Evolutionary conservation across 1,140 invertebrate genomes (phyloP), one percentile per base, ranked within the genome.

Genomic region (Tetragonula clypearis): DNA sequence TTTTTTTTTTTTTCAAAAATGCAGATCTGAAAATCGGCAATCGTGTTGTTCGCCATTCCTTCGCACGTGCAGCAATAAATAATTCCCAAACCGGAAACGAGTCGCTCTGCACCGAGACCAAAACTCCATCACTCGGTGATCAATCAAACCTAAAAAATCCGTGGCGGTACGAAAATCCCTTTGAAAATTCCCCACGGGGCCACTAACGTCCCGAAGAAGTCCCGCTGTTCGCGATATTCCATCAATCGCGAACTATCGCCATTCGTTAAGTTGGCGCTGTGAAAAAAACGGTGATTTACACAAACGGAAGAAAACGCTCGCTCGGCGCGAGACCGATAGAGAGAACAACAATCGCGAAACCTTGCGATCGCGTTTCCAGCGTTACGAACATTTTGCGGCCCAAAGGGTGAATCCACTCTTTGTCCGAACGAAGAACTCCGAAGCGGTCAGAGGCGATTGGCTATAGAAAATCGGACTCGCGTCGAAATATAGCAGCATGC

Each of bases 371-470:
- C 9, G 17, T 53, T 14, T 41, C 58, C 58, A 17, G 8, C 49
- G 41, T 60, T 30, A 35, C 30, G 12, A 62, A 62, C 23, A 6
- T 71, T 58, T 53, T 58, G 56, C 41, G 60, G 83, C 35, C 35
- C 75, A n/a, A 23, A 35, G n/a, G 56, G 56, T 26, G 58, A 82
- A 86, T 86, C 66, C 65, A 65, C 55, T 49, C 41, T 74, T 68
- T 53, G 60, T 56, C 2, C 2, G n/a, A 26, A 74, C 19, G 79
- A 83, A 83, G 35, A 83, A 83, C 69, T 30, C 49, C 3, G 5
- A 21, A 3, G 8, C 0, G 41, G 41, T 49, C 41, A 49, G 41
- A 49, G 4, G 1, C 66, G 49, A 58, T 53, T 41, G 30, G 12
- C 23, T 49, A 74, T 11, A 19, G 77, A 23, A 26, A 30, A 66